These are phyloP conservation scores for Embidobia sp. DNA, from an alignment of 2,888 invertebrate genomes.

Conservation along the genomic window DNA sequence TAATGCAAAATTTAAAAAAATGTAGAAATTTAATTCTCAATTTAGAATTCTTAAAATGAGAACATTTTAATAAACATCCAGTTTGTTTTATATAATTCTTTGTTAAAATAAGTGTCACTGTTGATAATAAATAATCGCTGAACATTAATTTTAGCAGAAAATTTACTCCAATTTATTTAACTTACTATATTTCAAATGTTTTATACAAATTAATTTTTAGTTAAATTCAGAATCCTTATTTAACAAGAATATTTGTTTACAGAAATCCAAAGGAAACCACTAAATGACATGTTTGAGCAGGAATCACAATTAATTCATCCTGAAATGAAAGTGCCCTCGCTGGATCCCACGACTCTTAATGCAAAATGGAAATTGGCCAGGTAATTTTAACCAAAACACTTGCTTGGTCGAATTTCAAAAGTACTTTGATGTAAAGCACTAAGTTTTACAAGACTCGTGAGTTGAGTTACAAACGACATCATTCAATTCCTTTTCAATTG, in stretches of 20 bases:
- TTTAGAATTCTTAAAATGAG: no score
- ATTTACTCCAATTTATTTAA: no score
- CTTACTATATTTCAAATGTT: no score
- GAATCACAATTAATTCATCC: constrained; percentile 77
- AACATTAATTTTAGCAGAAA: no score
- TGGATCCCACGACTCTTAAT: constrained; percentile 77
- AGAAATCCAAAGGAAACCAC: constrained; percentile 78
- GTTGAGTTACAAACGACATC: constrained; percentile 3
- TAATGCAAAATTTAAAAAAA: no score
- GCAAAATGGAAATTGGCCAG: constrained; percentile 80
- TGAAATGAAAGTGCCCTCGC: constrained; percentile 76
- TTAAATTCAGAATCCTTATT: neutral
- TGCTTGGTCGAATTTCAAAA: neutral
- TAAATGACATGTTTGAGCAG: constrained; percentile 79
- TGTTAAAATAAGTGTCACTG: no score
- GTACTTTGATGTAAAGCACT: constrained; percentile 31
- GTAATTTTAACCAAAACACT: constrained; percentile 66
- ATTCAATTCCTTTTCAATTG: constrained; percentile 27
- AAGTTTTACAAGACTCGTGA: constrained; percentile 14
- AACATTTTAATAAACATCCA: no score
- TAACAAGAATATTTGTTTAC: constrained; percentile 50
- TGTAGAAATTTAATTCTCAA: no score
- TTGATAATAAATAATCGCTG: no score
- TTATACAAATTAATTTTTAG: constrained; percentile 3
- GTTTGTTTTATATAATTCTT: no score